Evolutionary conservation across 2,797 vertebrate species (phyloP), one percentile per base, ranked within the genome.

Genomic region (Triplophysa yarkandensis): DNA sequence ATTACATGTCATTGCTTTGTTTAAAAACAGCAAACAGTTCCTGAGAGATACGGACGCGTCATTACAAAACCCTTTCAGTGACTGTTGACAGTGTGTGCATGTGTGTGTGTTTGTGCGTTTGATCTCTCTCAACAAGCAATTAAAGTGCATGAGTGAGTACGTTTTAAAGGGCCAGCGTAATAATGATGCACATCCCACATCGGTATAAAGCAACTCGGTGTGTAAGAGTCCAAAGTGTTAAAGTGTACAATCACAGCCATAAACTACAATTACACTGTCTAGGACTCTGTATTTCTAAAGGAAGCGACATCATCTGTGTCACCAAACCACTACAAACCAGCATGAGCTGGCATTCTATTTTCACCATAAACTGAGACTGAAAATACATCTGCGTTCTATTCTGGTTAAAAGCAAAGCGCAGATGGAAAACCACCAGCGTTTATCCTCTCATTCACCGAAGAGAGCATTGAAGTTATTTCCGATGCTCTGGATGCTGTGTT

Each of bases 401-500:
- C 46, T 43, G 19, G 30, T 48, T 27, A 65, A 52, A 52, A 4
- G 23, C 25, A 28, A 9, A 57, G 13, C 19, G 41, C 25, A 30
- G 14, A 57, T 57, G 36, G 50, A 74, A 73, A 73, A 58, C 71
- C 57, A 66, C 27, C 63, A 58, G 71, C 27, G 32, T 57, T 36
- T 23, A 11, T 68, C 32, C 46, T 62, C 57, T 44, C 57, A 16
- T 16, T 19, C 58, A 32, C 23, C 30, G 88, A 86, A 88, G 77
- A 78, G 21, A 71, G 85, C 85, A 69, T 85, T n/a, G 87, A 86
- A 87, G 39, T n/a, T 86, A 67, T 88, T 93, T 93, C 92, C 92
- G 90, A 90, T 82, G 10, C 81, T 80, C 85, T 91, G 86, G 82
- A 87, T 87, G 85, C 87, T 83, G 86, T 91, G 89, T 92, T 92